Percentiles rank a stretch among this genome's conserved stretches.
Conservation (phyloP, 2,888 invertebrate genomes). For the Agonopterix arenella region DNA sequence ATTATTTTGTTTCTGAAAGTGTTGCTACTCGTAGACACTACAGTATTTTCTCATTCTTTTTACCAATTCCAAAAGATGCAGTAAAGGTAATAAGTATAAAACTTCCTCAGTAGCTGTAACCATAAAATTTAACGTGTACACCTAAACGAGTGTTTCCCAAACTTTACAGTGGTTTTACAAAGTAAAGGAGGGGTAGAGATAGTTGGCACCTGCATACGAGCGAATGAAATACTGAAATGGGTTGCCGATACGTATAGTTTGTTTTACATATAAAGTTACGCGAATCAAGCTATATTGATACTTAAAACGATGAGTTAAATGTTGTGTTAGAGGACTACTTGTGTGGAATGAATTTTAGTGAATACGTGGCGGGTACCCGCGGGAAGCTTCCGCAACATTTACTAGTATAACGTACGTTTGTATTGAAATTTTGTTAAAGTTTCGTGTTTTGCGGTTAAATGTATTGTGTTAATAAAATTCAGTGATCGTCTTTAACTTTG, state of each 20-base stretch:
- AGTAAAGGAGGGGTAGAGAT: conserved; percentile 32
- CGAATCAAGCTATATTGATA: no score
- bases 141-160: conserved; percentile 19
- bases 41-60: neutral
- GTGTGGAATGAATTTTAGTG: neutral
- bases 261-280: no score
- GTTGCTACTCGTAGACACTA: no score
- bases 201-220: conserved; percentile 42
- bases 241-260: conserved; percentile 42
- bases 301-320: no score
- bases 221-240: conserved; percentile 41
- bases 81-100: conserved; percentile 3
- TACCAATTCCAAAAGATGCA: neutral
- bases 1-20: no score
- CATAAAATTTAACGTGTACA: conserved; percentile 19
- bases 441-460: no score
- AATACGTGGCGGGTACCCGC: neutral
- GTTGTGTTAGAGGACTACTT: no score
- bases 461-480: no score
- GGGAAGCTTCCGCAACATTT: neutral
- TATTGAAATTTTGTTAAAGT: no score
- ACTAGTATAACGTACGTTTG: neutral
- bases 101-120: conserved; percentile 10
- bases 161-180: conserved; percentile 27
- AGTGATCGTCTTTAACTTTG: no score